Evolutionary conservation across 2,797 vertebrate genomes (phyloP).

Genomic region (Zalophus californianus): DNA sequence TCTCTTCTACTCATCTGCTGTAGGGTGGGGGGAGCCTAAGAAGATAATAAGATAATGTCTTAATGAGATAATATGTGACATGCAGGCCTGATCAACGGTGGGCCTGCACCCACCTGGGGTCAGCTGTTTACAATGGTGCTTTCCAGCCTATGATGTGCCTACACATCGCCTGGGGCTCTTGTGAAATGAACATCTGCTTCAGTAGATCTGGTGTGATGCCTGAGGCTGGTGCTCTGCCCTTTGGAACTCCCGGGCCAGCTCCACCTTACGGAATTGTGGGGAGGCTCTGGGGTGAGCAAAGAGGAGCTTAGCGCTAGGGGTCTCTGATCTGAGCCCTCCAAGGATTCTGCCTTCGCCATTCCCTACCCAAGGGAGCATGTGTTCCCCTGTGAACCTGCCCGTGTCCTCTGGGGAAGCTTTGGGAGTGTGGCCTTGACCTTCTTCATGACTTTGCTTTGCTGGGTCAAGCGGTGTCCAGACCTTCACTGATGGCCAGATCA

Average conservation of each 20-base stretch:
- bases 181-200: background rate
- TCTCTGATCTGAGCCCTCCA: background rate
- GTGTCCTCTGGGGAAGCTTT: fast-evolving
- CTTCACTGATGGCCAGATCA: background rate
- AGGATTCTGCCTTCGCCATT: background rate
- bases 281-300: background rate
- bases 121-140: fast-evolving
- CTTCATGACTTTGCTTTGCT: background rate
- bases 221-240: background rate
- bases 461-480: too few relatives aligned
- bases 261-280: too few relatives aligned
- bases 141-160: fast-evolving
- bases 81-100: background rate
- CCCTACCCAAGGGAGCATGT: fast-evolving
- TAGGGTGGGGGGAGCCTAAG: background rate
- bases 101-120: fast-evolving
- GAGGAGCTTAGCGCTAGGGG: background rate
- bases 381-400: fast-evolving
- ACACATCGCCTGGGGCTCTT: too few relatives aligned
- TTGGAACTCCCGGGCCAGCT: background rate
- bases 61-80: background rate
- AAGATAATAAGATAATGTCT: background rate
- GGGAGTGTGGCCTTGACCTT: background rate
- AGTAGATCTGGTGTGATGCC: background rate
- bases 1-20: background rate